Evolutionary conservation across 2,797 vertebrate genomes (phyloP), one percentile per base, ranked within the genome.

Genomic region (Oryzias dopingdopingensis): DNA sequence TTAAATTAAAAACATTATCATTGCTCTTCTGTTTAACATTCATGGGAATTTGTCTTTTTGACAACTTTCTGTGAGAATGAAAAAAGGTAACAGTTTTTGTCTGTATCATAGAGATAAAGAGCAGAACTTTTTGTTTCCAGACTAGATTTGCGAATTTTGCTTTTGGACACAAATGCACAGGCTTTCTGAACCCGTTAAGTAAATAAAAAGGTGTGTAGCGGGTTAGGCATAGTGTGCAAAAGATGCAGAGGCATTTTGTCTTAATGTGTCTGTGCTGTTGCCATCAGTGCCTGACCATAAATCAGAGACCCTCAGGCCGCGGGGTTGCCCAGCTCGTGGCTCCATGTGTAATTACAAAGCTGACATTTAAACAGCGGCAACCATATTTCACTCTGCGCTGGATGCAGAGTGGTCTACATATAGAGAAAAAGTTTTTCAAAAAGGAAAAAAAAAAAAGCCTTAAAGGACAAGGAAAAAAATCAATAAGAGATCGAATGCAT

Each of bases 401-500:
- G 82, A 84, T 50, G 63, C 76, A 50, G 75, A 84, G 84, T 83
- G 85, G 79, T 84, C 85, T 69, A 65, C 54, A 52, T 78, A 81
- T 56, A 79, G 82, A 90, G 87, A 88, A 88, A 88, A 89, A 74
- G 80, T 88, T 86, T 86, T 78, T 77, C 77, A 61, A 22, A 46
- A 54, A 55, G 63, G 18, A 74, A 81, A 74, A 76, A 71, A 70
- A 70, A 65, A 65, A 58, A 70, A 71, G 65, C 68, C 69, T 44
- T 71, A 37, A 47, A 68, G 61, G 48, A 58, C 40, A 50, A 47
- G 13, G 59, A 56, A 56, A 70, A 82, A 67, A 70, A 87, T 92
- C 89, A 82, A 91, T 91, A 84, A 79, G 87, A 90, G 88, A 89
- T 90, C 89, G 88, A 89, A 89, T 87, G 88, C 90, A 90, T 92